Evolutionary conservation across 2,888 invertebrate species (phyloP).

Genomic region (Dendrolimus pini): DNA sequence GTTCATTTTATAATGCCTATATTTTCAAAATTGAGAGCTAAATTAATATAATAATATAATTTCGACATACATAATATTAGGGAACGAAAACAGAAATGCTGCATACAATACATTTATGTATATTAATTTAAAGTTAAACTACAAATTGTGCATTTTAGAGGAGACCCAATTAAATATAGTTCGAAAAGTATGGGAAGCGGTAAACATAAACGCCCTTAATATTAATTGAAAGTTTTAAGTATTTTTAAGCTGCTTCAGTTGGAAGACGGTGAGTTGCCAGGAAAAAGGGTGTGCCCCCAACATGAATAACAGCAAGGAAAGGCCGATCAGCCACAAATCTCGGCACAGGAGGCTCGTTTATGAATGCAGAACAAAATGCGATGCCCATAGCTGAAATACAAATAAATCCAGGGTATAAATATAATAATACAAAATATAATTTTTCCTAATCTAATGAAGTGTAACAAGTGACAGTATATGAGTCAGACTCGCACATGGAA

Average conservation of each 20-base stretch:
- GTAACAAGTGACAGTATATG: no score
- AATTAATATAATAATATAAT: no score
- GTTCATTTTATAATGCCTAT: no score
- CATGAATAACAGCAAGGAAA: constrained; percentile 39
- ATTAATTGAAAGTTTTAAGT: neutral
- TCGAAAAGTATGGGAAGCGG: no score
- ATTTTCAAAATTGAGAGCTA: no score
- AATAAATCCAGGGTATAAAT: constrained; percentile 2
- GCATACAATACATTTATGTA: constrained; percentile 1
- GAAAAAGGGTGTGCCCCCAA: constrained; percentile 35
- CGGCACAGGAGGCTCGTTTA: constrained; percentile 28
- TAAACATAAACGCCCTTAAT: no score
- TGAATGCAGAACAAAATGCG: constrained; percentile 29
- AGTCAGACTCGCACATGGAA: no score
- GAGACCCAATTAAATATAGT: no score
- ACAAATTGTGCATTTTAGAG: no score
- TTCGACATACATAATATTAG: no score
- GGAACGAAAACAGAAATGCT: neutral
- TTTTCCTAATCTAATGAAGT: no score
- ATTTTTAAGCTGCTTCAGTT: constrained; percentile 5
- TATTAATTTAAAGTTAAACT: neutral
- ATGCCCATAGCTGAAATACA: constrained; percentile 46
- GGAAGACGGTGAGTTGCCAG: constrained; percentile 30
- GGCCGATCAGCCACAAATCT: constrained; percentile 47
- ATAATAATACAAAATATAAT: no score